Evolutionary conservation across 2,888 invertebrate genomes (phyloP), one percentile per base, ranked within the genome.

Genomic region (Tigriopus californicus): DNA sequence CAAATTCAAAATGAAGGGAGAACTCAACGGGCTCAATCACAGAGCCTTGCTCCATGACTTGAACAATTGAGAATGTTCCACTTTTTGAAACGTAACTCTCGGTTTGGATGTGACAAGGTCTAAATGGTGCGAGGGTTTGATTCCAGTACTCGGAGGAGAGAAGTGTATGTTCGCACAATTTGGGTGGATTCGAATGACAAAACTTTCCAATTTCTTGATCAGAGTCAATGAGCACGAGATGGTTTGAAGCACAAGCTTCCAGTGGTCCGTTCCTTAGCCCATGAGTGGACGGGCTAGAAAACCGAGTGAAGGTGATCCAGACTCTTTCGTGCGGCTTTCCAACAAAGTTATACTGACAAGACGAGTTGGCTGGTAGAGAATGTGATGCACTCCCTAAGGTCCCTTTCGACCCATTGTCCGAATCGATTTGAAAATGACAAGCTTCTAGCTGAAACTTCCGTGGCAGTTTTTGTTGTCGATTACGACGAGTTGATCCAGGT

Each of bases 71-170:
- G 57, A 86, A 73, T 61, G 84, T 81, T n/a, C 81, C 75, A 10
- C 81, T 80, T 22, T 79, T 77, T 8, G 84, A 84, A 53, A 85
- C 80, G 73, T 85, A 86, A 69, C 84, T 85, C 68, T 86, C 86
- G 1, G 79, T 70, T 11, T 65, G 65, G 51, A 63, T 64, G 18
- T 63, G 62, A 60, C 67, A 67, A 18, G 67, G 51, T 12, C 58
- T 22, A 58, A 61, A 57, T 33, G 33, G 3, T 20, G 52, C 24
- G n/a, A 60, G 58, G 13, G 41, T 46, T 13, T 48, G 25, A 15
- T 22, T 58, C 15, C 24, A 33, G 55, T 57, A 25, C 13, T 58
- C 44, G 22, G 40, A 33, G 12, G 25, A 24, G 47, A 52, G 48
- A 8, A 54, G 55, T 15, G 25, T 51, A 13, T 48, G 46, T 12